phyloP scores from a whole-genome alignment of 2,797 vertebrate species.

The Neostethus bicornis region DNA sequence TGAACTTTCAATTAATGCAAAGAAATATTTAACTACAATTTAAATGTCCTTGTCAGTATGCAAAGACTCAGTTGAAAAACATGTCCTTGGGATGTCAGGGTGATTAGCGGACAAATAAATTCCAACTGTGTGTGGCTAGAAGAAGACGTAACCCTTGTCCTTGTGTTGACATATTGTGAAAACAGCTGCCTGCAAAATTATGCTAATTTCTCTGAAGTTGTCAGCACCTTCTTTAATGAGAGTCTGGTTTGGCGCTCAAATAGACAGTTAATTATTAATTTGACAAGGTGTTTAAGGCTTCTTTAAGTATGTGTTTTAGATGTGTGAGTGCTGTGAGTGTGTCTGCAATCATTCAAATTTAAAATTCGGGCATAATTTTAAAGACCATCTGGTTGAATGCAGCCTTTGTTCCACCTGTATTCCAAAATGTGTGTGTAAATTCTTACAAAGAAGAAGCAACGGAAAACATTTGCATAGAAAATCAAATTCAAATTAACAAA shows the following conservation, averaged over 20 bases:
- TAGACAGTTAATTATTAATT: constrained; percentile 61
- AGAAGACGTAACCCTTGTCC: constrained; percentile 56
- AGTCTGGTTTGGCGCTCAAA: constrained; percentile 43
- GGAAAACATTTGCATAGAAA: constrained; percentile 55
- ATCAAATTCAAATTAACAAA: constrained; percentile 38
- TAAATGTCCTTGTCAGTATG: constrained; percentile 31
- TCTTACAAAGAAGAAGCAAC: neutral
- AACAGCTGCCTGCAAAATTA: constrained; percentile 74
- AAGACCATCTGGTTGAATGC: constrained; percentile 58
- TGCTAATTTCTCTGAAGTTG: constrained; percentile 72
- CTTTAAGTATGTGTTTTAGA: constrained; percentile 69
- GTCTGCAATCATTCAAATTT: constrained; percentile 18
- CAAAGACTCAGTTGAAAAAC: constrained; percentile 27
- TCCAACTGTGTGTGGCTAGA: constrained; percentile 32
- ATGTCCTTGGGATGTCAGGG: constrained; percentile 56
- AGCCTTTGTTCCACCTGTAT: constrained; percentile 12
- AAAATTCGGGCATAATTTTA: constrained; percentile 63
- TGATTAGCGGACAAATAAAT: constrained; percentile 34
- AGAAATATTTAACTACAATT: constrained; percentile 1
- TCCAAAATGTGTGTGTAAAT: constrained; percentile 40
- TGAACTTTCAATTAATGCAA: neutral
- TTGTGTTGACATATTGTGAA: constrained; percentile 65
- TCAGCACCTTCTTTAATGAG: constrained; percentile 72
- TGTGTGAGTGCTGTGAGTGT: constrained; percentile 18
- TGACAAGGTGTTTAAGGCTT: constrained; percentile 79